phyloP scores from a whole-genome alignment of 1,140 invertebrate species.

The Zophobas atratus region DNA sequence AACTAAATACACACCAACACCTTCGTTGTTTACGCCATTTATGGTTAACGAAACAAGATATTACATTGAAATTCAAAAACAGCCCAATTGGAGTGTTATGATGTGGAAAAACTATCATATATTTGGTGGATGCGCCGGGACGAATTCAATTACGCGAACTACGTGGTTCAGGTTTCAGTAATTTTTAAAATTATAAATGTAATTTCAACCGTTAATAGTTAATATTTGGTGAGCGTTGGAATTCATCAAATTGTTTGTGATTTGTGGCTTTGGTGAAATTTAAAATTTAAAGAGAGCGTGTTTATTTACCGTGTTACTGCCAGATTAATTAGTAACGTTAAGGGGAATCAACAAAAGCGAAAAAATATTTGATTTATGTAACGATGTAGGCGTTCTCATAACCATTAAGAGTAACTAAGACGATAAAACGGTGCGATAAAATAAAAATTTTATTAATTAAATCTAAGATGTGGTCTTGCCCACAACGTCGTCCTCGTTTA shows the following conservation, averaged over 20 bases:
- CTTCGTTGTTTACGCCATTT: constrained; percentile 24
- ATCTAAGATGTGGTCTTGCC: constrained; percentile 9
- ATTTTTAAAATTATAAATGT: constrained; percentile 21
- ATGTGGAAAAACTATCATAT: constrained; percentile 12
- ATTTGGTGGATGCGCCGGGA: constrained; percentile 25
- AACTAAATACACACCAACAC: constrained; percentile 39
- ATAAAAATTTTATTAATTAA: constrained; percentile 39
- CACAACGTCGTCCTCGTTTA: constrained; percentile 19
- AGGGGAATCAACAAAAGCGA: neutral
- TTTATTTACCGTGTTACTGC: neutral
- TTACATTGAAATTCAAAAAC: neutral
- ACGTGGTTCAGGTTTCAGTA: constrained; percentile 13
- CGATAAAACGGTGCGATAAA: neutral
- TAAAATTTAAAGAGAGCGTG: constrained; percentile 5
- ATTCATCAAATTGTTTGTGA: constrained; percentile 16
- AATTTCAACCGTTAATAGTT: constrained; percentile 18
- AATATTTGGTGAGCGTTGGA: neutral
- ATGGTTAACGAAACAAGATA: neutral
- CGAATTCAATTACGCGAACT: constrained; percentile 3
- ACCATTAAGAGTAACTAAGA: neutral
- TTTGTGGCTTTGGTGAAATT: constrained; percentile 11
- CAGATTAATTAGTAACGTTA: constrained; percentile 7
- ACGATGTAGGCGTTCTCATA: constrained; percentile 3
- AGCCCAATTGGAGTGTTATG: neutral
- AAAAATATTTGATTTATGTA: constrained; percentile 15